A percentile compares a stretch with the other conserved stretches of the same genome.
phyloP scores from a whole-genome alignment of 2,113 vertebrate genomes.

The Todiramphus saurophagus region DNA sequence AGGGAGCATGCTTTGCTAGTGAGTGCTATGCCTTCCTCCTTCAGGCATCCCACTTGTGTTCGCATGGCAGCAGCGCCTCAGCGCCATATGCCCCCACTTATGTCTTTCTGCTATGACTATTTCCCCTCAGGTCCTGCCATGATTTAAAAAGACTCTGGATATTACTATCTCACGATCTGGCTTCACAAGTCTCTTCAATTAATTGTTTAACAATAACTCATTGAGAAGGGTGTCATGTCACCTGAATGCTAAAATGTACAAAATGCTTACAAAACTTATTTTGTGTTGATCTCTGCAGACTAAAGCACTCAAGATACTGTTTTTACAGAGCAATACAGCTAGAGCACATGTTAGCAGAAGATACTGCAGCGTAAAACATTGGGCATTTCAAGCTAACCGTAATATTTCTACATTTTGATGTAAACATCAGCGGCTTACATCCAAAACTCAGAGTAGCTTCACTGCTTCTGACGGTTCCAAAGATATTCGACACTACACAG shows the following conservation, averaged over 20 bases:
- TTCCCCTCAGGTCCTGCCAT: background rate
- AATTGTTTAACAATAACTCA: background rate
- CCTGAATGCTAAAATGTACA: background rate
- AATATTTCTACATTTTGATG: background rate
- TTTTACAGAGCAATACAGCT: background rate
- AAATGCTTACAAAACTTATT: background rate
- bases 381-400: background rate
- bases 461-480: constrained; percentile 87
- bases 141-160: background rate
- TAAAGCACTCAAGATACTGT: background rate
- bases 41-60: background rate
- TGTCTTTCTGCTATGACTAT: background rate
- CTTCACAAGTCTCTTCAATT: background rate
- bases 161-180: background rate
- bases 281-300: background rate
- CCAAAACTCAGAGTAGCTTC: constrained; percentile 90
- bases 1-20: background rate
- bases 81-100: background rate
- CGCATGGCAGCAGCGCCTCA: background rate
- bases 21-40: background rate
- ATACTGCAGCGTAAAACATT: background rate
- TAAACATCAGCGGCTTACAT: constrained; percentile 84
- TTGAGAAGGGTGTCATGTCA: background rate
- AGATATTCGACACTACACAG: constrained; percentile 87
- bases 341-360: background rate